A percentile compares a stretch with the other conserved stretches of the same genome.
phyloP scores from a whole-genome alignment of 2,888 invertebrate genomes.

The Poecilobothrus nobilitatus region DNA sequence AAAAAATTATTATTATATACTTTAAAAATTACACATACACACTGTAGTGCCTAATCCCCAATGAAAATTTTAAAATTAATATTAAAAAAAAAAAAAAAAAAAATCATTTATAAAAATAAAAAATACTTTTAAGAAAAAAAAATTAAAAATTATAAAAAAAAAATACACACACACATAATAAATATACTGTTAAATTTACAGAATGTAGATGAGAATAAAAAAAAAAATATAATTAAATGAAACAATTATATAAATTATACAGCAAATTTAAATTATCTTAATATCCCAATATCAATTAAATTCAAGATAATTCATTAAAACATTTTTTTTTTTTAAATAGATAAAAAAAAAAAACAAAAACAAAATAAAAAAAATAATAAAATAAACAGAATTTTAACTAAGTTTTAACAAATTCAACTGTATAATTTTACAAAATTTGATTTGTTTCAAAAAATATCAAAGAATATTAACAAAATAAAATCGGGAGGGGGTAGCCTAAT shows the following conservation, averaged over 20 bases:
- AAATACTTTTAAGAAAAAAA: slow-evolving; percentile 21
- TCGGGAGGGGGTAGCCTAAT: too few relatives aligned
- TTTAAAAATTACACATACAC: slow-evolving; percentile 19
- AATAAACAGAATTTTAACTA: slow-evolving; percentile 16
- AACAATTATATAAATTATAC: background rate
- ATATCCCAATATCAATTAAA: background rate
- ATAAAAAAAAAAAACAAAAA: too few relatives aligned
- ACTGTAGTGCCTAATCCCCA: slow-evolving; percentile 34
- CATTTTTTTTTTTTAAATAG: too few relatives aligned
- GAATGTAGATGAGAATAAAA: slow-evolving; percentile 11
- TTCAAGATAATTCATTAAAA: too few relatives aligned
- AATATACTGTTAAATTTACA: slow-evolving; percentile 22
- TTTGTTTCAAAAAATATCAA: too few relatives aligned
- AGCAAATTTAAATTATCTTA: background rate
- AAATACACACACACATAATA: slow-evolving; percentile 17
- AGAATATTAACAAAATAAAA: too few relatives aligned
- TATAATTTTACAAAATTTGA: too few relatives aligned
- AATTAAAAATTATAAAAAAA: slow-evolving; percentile 16
- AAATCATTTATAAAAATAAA: slow-evolving; percentile 27
- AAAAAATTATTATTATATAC: background rate
- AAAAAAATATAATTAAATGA: slow-evolving; percentile 7
- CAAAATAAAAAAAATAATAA: too few relatives aligned
- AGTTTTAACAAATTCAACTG: background rate
- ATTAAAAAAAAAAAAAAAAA: slow-evolving; percentile 23
- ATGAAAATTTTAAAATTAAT: slow-evolving; percentile 25